Evolutionary conservation across 2,113 vertebrate species (phyloP).

Genomic region (Aythya baeri): DNA sequence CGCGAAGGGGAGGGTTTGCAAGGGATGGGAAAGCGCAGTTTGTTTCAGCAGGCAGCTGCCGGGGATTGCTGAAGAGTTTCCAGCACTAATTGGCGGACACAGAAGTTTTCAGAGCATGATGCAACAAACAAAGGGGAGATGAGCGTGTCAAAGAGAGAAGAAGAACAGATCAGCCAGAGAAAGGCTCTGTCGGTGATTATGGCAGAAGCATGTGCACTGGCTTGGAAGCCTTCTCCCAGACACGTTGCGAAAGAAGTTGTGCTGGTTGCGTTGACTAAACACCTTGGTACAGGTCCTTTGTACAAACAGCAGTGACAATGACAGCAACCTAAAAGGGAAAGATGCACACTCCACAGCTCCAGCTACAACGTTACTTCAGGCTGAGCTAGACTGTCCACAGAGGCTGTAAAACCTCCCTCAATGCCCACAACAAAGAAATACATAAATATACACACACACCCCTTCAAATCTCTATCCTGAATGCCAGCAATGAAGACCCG

Average conservation of each 20-base stretch:
- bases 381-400: background rate
- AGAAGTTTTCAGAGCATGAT: slow-evolving; percentile 26
- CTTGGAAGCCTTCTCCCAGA: background rate
- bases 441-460: too few relatives aligned
- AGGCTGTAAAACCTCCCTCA: background rate
- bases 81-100: slow-evolving; percentile 27
- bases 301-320: background rate
- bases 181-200: background rate
- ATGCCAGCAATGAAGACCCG: background rate
- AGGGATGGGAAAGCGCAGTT: background rate
- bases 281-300: background rate
- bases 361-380: background rate
- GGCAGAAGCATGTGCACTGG: background rate
- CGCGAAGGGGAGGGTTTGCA: background rate
- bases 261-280: background rate
- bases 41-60: slow-evolving; percentile 9
- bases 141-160: background rate
- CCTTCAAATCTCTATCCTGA: background rate
- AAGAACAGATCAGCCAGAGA: background rate
- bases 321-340: background rate
- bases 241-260: background rate
- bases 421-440: background rate
- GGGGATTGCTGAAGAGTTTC: background rate
- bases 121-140: background rate
- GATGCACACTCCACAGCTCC: fast-evolving